Conservation (phyloP, 2,113 vertebrate genomes). For the Anoura caudifer region DNA sequence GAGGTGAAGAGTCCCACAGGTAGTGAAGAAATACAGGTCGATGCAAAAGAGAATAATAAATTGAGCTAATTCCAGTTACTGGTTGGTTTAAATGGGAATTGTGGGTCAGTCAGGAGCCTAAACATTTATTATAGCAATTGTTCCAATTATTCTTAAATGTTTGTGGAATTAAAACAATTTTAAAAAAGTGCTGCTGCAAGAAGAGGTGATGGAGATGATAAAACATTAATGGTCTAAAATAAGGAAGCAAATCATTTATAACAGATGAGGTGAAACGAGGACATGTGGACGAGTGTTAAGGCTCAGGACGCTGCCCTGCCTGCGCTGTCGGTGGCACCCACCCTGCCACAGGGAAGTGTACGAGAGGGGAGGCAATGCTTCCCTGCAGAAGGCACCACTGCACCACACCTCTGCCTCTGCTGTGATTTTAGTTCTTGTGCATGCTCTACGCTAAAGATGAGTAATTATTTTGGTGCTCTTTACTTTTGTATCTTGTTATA, state of each 20-base stretch:
- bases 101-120: background rate
- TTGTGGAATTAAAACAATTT: background rate
- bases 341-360: background rate
- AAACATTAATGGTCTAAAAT: background rate
- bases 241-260: background rate
- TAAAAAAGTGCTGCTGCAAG: background rate
- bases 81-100: background rate
- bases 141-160: background rate
- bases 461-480: background rate
- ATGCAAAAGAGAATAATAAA: background rate
- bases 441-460: too few species aligned
- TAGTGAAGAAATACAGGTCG: background rate
- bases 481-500: background rate
- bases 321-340: background rate
- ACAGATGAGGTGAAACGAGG: background rate
- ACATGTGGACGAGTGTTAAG: background rate
- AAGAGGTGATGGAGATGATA: background rate
- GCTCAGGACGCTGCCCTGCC: background rate
- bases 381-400: background rate
- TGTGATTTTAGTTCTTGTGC: background rate
- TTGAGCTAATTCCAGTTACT: background rate
- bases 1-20: background rate
- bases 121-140: background rate
- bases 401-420: background rate
- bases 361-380: background rate